phyloP scores from a whole-genome alignment of 2,797 vertebrate species.

The Coreius guichenoti region DNA sequence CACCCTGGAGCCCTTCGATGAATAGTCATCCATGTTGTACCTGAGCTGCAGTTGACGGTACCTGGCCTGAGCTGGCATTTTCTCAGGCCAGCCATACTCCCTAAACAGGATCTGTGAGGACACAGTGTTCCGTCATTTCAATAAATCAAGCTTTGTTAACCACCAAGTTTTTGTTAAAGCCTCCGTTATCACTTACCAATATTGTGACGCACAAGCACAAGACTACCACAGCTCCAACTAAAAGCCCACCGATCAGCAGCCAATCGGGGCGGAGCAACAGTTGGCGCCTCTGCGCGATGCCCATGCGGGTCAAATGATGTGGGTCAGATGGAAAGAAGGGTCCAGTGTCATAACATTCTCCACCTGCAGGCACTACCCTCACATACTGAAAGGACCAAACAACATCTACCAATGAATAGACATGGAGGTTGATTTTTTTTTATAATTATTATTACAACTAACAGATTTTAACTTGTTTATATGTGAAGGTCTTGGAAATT shows the following conservation, averaged over 20 bases:
- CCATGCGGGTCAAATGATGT: constrained; percentile 82
- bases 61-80: constrained; percentile 64
- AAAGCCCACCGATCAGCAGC: constrained; percentile 77
- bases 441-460: no score
- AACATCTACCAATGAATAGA: not conserved
- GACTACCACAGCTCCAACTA: constrained; percentile 76
- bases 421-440: not conserved
- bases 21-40: constrained; percentile 83
- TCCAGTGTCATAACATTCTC: constrained; percentile 83
- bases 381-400: constrained; percentile 77
- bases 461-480: not conserved
- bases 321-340: constrained; percentile 84
- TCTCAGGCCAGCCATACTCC: constrained; percentile 79
- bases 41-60: constrained; percentile 83
- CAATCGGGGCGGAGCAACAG: constrained; percentile 82
- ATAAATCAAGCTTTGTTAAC: not conserved
- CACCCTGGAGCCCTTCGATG: constrained; percentile 76
- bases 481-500: not conserved
- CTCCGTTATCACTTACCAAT: constrained; percentile 75
- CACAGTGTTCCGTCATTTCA: not conserved
- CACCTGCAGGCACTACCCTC: constrained; percentile 82
- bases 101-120: constrained; percentile 82
- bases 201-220: constrained; percentile 79
- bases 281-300: constrained; percentile 76
- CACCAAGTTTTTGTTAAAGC: not conserved